Conservation (phyloP, 2,888 invertebrate species). For the Lobophora halterata region DNA sequence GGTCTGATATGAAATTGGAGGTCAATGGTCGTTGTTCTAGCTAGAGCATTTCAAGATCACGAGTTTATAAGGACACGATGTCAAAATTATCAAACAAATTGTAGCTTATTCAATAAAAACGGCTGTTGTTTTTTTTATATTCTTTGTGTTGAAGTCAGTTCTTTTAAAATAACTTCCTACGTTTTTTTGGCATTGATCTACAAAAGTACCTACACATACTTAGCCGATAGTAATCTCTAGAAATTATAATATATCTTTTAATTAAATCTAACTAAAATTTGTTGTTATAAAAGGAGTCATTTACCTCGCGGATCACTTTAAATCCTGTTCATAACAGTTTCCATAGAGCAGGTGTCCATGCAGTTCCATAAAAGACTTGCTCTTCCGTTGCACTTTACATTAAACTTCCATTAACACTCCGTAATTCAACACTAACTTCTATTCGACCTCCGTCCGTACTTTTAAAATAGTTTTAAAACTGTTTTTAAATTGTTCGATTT, state of each 20-base stretch:
- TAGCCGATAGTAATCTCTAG: too few relatives aligned
- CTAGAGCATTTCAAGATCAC: constrained; percentile 8
- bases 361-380: constrained; percentile 14
- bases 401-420: not conserved
- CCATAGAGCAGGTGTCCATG: constrained; percentile 14
- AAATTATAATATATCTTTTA: too few relatives aligned
- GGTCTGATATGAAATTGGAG: constrained; percentile 3
- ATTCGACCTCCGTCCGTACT: constrained; percentile 1
- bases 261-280: too few relatives aligned
- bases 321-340: constrained; percentile 18
- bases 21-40: constrained; percentile 22
- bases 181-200: too few relatives aligned
- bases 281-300: too few relatives aligned
- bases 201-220: too few relatives aligned
- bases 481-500: constrained; percentile 4
- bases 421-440: not conserved
- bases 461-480: not conserved
- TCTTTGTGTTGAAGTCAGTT: too few relatives aligned
- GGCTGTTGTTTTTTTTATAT: too few relatives aligned
- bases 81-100: constrained; percentile 3
- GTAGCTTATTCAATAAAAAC: too few relatives aligned
- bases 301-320: constrained; percentile 9
- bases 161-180: too few relatives aligned
- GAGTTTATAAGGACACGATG: constrained; percentile 10
- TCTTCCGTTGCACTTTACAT: constrained; percentile 20